Percentiles rank a stretch among this genome's conserved stretches.
These are phyloP conservation scores for Clarias magur DNA, from an alignment of 2,113 vertebrate species.

Conservation along the genomic window DNA sequence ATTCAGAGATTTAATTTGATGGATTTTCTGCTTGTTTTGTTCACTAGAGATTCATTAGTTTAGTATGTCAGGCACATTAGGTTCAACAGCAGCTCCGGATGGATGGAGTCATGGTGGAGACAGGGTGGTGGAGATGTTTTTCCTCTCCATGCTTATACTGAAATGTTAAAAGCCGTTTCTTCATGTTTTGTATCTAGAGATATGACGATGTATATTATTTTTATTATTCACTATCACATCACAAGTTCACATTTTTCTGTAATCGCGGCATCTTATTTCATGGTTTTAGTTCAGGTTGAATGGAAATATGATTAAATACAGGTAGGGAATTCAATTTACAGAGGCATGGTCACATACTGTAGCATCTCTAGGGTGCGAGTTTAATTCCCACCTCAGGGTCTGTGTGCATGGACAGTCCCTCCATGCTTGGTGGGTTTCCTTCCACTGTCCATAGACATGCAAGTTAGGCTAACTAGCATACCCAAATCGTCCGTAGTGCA, in stretches of 20 bases:
- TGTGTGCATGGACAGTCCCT: no score
- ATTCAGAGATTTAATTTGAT: conserved; percentile 18
- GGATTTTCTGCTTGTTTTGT: conserved; percentile 21
- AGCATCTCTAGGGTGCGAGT: no score
- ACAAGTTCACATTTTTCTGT: neutral
- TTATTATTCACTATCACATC: neutral
- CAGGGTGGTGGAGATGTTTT: neutral
- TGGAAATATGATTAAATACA: neutral
- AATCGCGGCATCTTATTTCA: neutral
- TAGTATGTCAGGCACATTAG: conserved; percentile 1
- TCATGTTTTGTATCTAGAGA: neutral
- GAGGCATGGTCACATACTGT: no score
- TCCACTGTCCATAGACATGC: no score
- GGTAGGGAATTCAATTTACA: neutral
- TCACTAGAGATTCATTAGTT: conserved; percentile 9
- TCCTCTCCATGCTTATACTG: neutral
- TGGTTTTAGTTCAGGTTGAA: neutral
- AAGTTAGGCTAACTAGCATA: no score
- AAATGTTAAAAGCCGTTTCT: no score
- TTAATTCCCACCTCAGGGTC: no score
- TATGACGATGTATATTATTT: neutral
- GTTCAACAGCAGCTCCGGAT: neutral
- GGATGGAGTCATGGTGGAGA: neutral
- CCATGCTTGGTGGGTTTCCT: no score
- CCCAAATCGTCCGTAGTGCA: no score